These are phyloP conservation scores for Drosophila jambulina DNA, from an alignment of 1,140 invertebrate species.

Conservation along the genomic window DNA sequence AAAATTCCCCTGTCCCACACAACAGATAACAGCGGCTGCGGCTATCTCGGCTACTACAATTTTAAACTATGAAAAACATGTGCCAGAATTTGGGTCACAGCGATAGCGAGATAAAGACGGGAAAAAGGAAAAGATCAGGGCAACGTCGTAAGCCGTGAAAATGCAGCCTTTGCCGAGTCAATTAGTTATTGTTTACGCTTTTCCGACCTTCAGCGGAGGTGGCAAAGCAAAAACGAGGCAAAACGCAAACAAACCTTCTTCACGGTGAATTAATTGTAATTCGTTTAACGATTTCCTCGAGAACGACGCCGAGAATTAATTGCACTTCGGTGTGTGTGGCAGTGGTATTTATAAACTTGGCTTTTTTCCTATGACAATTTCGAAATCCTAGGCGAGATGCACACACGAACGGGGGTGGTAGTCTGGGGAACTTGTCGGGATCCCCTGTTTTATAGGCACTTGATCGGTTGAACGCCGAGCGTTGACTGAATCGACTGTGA, in stretches of 20 bases:
- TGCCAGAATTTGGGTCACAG: conserved; percentile 36
- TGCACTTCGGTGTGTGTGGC: conserved; percentile 24
- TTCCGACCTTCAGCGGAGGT: conserved; percentile 30
- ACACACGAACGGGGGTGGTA: conserved; percentile 17
- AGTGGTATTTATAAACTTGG: conserved; percentile 36
- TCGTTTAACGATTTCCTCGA: conserved; percentile 14
- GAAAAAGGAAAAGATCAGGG: conserved; percentile 22
- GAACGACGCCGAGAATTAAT: conserved; percentile 16
- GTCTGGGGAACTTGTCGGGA: not conserved
- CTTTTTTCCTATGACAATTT: conserved; percentile 23
- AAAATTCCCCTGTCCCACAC: not conserved
- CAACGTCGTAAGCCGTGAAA: conserved; percentile 29
- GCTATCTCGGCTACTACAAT: conserved; percentile 10
- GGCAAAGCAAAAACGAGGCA: conserved; percentile 1
- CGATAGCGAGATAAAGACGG: conserved; percentile 1
- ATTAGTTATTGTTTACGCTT: conserved; percentile 24
- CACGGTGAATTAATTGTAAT: conserved; percentile 20
- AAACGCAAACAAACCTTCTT: conserved; percentile 54
- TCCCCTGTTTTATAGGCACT: conserved; percentile 50
- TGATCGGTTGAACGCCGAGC: conserved; percentile 70
- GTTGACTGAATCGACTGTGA: conserved; percentile 67
- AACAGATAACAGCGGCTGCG: conserved; percentile 28
- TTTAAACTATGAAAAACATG: conserved; percentile 43
- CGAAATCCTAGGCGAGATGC: conserved; percentile 35
- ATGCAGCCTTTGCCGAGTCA: conserved; percentile 20